Conservation (phyloP, 2,888 invertebrate species). For the Amaurobius ferox region DNA sequence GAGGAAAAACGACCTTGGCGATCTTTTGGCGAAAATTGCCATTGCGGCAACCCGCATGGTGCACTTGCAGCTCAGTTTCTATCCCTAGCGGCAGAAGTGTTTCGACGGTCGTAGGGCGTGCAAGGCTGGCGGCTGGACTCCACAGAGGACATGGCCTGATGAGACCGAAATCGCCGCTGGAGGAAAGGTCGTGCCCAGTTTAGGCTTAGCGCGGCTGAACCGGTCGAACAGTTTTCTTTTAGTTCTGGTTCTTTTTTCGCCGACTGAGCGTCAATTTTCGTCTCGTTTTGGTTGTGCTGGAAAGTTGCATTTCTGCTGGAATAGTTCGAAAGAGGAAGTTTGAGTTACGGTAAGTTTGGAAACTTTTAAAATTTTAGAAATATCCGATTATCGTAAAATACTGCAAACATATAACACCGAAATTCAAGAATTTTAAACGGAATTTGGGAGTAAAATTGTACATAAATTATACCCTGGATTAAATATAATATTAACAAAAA, state of each 20-base stretch:
- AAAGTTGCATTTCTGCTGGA: neutral
- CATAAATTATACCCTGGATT: no score
- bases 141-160: neutral
- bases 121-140: neutral
- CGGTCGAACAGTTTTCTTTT: neutral
- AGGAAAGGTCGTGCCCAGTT: constrained; percentile 51
- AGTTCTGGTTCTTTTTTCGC: neutral
- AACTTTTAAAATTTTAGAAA: neutral
- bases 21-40: constrained; percentile 33
- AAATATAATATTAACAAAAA: no score
- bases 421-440: no score
- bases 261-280: neutral
- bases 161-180: constrained; percentile 12
- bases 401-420: no score
- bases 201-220: constrained; percentile 20
- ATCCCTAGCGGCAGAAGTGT: constrained; percentile 38
- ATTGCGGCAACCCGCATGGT: constrained; percentile 41
- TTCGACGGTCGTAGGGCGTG: constrained; percentile 22
- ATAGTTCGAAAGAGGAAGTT: neutral
- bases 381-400: no score
- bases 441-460: no score
- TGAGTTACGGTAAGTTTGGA: neutral
- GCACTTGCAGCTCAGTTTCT: neutral
- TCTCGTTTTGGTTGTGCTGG: neutral
- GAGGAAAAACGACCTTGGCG: constrained; percentile 39